Evolutionary conservation across 2,888 invertebrate species (phyloP), one percentile per base, ranked within the genome.

Genomic region (Drosophila pegasa): DNA sequence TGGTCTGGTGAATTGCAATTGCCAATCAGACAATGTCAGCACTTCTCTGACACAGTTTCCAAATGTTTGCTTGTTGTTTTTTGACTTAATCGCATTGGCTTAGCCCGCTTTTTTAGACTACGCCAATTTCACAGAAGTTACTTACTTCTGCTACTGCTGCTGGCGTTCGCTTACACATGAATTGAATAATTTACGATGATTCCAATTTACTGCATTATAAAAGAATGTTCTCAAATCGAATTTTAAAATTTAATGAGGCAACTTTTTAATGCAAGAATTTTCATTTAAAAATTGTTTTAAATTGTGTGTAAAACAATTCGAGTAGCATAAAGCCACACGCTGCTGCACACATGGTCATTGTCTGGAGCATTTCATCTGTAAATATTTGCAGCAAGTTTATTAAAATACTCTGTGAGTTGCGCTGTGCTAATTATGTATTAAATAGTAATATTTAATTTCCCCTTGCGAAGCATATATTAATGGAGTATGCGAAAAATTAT

Each of bases 11-110:
- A 70, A 54, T 58, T 78, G 61, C 66, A 66, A 64, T 73, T 78
- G 76, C 64, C 66, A 81, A 81, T 84, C 79, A 84, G 68, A 63
- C 78, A 72, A 56, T 63, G 66, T 76, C 76, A 76, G 73, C 76
- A 70, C 55, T 70, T 67, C 62, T 57, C 68, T 59, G 47, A 51
- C 51, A 60, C 66, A 67, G 51, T 63, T 73, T 56, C 67, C 59
- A 72, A 68, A 75, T 56, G 65, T 61, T 47, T 56, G 40, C 50
- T 61, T 73, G 60, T 61, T 59, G 60, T 65, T 58, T 57, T 50
- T 60, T 66, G 57, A 29, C 62, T 57, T 41, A 7, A 51, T 63
- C 54, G 48, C 14, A 63, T 57, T 47, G 52, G 40, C 51, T 57
- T 47, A 35, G 59, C 47, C 22, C 9, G 14, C 33, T 31, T 35